Conservation (phyloP, 1,140 invertebrate species). For the Ridgeia piscesae region DNA sequence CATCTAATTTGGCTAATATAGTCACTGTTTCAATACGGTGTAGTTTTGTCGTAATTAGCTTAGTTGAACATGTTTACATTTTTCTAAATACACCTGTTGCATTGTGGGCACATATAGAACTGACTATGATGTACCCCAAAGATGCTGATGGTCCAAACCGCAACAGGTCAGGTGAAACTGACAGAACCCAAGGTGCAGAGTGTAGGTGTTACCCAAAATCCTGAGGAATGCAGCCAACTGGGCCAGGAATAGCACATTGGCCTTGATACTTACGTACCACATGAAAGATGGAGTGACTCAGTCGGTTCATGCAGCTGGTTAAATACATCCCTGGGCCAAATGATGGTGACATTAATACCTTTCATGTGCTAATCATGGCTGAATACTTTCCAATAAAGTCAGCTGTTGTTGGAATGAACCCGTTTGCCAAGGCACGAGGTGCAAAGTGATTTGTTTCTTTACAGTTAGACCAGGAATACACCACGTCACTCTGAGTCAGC, state of each 20-base stretch:
- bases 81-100: background rate
- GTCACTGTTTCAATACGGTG: too few relatives aligned
- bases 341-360: background rate
- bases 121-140: background rate
- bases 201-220: background rate
- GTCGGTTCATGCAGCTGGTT: background rate
- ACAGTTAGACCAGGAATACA: too few relatives aligned
- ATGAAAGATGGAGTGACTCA: background rate
- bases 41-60: too few relatives aligned
- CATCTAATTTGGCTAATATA: too few relatives aligned
- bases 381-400: background rate
- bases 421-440: background rate
- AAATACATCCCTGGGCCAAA: background rate
- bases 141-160: too few relatives aligned
- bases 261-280: background rate
- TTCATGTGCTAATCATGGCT: background rate
- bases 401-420: background rate
- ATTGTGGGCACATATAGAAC: background rate
- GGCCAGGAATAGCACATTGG: background rate
- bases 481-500: too few relatives aligned
- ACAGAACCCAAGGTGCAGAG: too few relatives aligned
- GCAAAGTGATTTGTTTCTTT: background rate
- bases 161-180: too few relatives aligned
- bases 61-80: too few relatives aligned
- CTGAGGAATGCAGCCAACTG: background rate